Conservation (phyloP, 1,140 invertebrate species). For the Whitmania pigra region DNA sequence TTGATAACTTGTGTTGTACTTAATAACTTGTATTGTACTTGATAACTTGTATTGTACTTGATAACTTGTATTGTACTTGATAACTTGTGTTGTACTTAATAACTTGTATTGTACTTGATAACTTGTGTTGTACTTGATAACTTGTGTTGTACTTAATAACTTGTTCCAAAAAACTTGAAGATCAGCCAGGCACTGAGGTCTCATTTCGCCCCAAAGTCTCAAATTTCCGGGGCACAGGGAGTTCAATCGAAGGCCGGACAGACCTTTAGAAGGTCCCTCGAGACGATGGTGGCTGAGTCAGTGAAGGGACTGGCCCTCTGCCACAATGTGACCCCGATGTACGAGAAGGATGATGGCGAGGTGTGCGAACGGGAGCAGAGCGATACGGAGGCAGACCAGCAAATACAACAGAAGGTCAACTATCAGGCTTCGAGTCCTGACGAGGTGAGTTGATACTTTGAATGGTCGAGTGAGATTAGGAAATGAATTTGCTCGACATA, state of each 20-base stretch:
- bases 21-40: no score
- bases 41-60: no score
- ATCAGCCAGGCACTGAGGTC: neutral
- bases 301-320: slow-evolving; percentile 88
- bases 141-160: no score
- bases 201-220: neutral
- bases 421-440: slow-evolving; percentile 92
- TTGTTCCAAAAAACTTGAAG: slow-evolving; percentile 11
- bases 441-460: slow-evolving; percentile 52
- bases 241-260: slow-evolving; percentile 25
- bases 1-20: no score
- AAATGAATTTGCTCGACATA: no score
- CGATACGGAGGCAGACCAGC: slow-evolving; percentile 39
- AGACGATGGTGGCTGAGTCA: slow-evolving; percentile 70
- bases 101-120: no score
- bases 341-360: slow-evolving; percentile 50
- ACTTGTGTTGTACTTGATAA: no score
- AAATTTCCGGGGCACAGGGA: neutral
- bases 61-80: no score
- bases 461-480: no score
- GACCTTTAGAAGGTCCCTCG: slow-evolving; percentile 46
- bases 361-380: slow-evolving; percentile 34
- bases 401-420: slow-evolving; percentile 36
- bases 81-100: no score
- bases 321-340: slow-evolving; percentile 97